Conservation (phyloP, 2,888 invertebrate genomes). For the Orthonychiurus folsomi region DNA sequence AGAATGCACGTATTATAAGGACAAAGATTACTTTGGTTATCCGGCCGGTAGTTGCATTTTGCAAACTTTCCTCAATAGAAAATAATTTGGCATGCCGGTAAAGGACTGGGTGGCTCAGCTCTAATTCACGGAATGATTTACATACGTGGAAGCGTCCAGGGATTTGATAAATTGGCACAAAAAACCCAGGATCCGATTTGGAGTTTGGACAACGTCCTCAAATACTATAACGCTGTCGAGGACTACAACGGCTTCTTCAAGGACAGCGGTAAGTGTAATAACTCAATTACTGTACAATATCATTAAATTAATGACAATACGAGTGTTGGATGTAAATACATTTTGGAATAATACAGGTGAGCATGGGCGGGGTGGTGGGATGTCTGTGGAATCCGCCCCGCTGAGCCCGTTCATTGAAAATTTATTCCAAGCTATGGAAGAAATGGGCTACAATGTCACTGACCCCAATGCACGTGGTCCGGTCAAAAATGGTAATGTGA, state of each 20-base stretch:
- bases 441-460: constrained; percentile 25
- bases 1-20: neutral
- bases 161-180: constrained; percentile 27
- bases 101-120: constrained; percentile 15
- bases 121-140: constrained; percentile 34
- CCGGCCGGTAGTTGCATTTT: neutral
- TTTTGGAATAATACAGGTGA: constrained; percentile 6
- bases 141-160: constrained; percentile 33
- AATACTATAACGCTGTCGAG: constrained; percentile 28
- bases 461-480: constrained; percentile 30
- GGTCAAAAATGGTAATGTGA: constrained; percentile 16
- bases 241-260: constrained; percentile 34
- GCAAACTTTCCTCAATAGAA: neutral
- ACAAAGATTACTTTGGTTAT: neutral
- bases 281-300: too few relatives aligned
- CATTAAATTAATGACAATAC: too few relatives aligned
- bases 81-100: constrained; percentile 5
- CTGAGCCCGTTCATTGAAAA: constrained; percentile 16
- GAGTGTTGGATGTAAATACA: too few relatives aligned
- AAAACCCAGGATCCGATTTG: constrained; percentile 26
- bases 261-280: constrained; percentile 18
- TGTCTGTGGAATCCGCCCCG: constrained; percentile 17
- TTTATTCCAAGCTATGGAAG: constrained; percentile 19
- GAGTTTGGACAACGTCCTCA: constrained; percentile 27
- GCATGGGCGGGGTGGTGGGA: constrained; percentile 22